phyloP scores from a whole-genome alignment of 2,888 invertebrate genomes.

The Hemithea aestivaria region DNA sequence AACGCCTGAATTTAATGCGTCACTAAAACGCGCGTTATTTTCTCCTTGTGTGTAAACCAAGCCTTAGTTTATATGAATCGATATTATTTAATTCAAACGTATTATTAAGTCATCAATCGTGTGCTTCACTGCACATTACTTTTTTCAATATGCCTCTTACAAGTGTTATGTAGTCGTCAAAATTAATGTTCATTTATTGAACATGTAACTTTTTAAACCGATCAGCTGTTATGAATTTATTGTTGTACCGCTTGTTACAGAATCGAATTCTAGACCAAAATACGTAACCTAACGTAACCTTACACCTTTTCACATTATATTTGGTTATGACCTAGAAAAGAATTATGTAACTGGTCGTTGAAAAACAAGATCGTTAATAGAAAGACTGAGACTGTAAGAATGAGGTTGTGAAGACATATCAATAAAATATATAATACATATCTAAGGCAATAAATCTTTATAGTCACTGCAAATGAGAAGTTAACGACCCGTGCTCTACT shows the following conservation, averaged over 20 bases:
- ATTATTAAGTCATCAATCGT: slow-evolving; percentile 18
- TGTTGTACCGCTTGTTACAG: slow-evolving; percentile 4
- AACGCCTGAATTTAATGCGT: too few species aligned
- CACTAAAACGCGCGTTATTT: too few species aligned
- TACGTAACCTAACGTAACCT: slow-evolving; percentile 34
- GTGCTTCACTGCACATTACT: slow-evolving; percentile 18
- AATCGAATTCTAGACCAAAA: slow-evolving; percentile 11
- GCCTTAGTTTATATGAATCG: neutral
- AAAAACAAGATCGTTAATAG: slow-evolving; percentile 47
- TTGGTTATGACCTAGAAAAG: slow-evolving; percentile 42
- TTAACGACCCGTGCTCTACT: slow-evolving; percentile 10
- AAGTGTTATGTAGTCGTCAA: neutral
- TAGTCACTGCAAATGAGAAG: slow-evolving; percentile 10
- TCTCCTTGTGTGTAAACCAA: too few species aligned
- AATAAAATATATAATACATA: slow-evolving; percentile 11
- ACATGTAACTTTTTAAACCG: slow-evolving; percentile 4
- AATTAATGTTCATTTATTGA: neutral
- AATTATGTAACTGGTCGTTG: slow-evolving; percentile 49
- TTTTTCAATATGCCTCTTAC: slow-evolving; percentile 7
- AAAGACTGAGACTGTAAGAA: slow-evolving; percentile 35
- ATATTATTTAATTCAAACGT: slow-evolving; percentile 26
- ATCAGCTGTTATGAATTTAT: neutral
- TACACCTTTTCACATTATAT: slow-evolving; percentile 33
- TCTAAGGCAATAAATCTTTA: slow-evolving; percentile 17
- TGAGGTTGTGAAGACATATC: slow-evolving; percentile 27